Percentiles rank a stretch among this genome's conserved stretches.
Evolutionary conservation across 2,797 vertebrate genomes (phyloP).

Genomic region (Clarias platycephalus): DNA sequence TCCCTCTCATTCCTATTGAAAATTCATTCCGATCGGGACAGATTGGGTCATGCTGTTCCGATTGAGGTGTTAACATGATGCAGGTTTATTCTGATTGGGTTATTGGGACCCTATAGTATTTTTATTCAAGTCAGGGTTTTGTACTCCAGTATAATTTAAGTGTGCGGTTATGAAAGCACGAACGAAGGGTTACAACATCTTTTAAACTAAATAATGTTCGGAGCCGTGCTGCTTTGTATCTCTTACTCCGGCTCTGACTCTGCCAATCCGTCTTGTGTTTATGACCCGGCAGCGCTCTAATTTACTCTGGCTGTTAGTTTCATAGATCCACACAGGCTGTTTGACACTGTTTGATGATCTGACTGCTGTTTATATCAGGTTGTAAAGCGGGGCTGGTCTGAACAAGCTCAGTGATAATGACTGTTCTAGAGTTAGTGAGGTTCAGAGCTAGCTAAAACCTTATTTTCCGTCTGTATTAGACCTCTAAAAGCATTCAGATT

Average conservation of each 20-base stretch:
- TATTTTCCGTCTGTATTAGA: neutral
- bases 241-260: constrained; percentile 6
- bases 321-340: constrained; percentile 33
- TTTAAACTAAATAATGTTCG: neutral
- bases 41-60: neutral
- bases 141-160: neutral
- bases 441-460: neutral
- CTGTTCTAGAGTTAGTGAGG: constrained; percentile 9
- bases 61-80: neutral
- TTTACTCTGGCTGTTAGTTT: constrained; percentile 33
- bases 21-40: too few species aligned
- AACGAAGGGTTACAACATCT: neutral
- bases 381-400: constrained; percentile 17
- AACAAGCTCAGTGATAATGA: constrained; percentile 20
- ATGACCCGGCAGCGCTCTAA: constrained; percentile 17
- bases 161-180: neutral
- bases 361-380: constrained; percentile 28
- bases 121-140: neutral
- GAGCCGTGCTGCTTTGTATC: neutral
- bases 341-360: constrained; percentile 38
- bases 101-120: neutral
- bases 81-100: too few species aligned
- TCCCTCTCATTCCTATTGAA: too few species aligned
- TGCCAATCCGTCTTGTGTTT: constrained; percentile 2
- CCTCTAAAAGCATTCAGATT: neutral